Evolutionary conservation across 1,140 invertebrate species (phyloP), one percentile per base, ranked within the genome.

Genomic region (Ephestia elutella): DNA sequence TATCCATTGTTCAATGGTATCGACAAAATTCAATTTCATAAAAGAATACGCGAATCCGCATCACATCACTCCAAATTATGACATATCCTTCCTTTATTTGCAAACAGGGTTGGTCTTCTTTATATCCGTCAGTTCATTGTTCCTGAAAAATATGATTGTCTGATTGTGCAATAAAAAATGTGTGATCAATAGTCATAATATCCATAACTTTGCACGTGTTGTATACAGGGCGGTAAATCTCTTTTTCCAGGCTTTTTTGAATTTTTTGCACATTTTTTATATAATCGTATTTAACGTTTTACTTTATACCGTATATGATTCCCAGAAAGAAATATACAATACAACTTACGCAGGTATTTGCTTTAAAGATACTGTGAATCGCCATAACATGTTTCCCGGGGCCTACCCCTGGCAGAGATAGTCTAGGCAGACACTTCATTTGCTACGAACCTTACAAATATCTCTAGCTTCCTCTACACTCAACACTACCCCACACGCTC

Each of bases 1-100:
- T 62, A 54, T 54, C 59, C 59, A 70, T 63, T 66, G 63, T 67
- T 66, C 59, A 61, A 66, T 48, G 19, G 19, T 15, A 58, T 32
- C 20, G 32, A 60, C 58, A 57, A 56, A 57, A 60, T 19, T 28
- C n/a, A 28, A 53, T 38, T 56, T 35, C 28, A 25, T 44, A 3
- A n/a, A n/a, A n/a, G n/a, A 44, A 17, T 15, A 44, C 38, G 10
- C 13, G 38, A 44, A 44, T 44, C 38, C 38, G 38, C 38, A 44
- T 1, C 38, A 4, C 32, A 44, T 15, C n/a, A 44, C n/a, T 15
- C n/a, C 13, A 15, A 44, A 15, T 17, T 44, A 44, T 44, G 38
- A 44, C n/a, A 44, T 15, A 15, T 15, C 38, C 38, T 44, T 44
- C 38, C 38, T 44, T 44, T 44, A 15, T 44, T 44, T 44, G 38